Conservation (phyloP, 2,797 vertebrate species). For the Liparis tanakae region DNA sequence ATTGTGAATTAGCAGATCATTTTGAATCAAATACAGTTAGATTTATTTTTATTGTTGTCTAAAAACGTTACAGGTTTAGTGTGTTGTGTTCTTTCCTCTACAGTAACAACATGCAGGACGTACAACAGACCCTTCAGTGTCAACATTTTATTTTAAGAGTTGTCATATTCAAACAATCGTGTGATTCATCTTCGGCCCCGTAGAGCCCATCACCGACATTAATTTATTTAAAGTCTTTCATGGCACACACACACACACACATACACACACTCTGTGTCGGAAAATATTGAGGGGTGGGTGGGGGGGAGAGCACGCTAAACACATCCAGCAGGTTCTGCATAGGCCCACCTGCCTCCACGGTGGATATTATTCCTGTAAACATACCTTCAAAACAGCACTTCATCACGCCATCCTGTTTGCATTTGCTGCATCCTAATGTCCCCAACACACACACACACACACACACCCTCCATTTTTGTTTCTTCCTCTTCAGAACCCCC, state of each 20-base stretch:
- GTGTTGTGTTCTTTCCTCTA: too few relatives aligned
- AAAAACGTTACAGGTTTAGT: too few relatives aligned
- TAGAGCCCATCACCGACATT: not conserved
- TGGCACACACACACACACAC: slow-evolving; percentile 28
- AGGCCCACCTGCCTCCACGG: slow-evolving; percentile 38
- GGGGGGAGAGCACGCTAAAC: slow-evolving; percentile 31
- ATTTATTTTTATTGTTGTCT: too few relatives aligned
- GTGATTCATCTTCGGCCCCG: not conserved
- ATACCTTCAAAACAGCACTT: slow-evolving; percentile 56
- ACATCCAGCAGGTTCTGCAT: slow-evolving; percentile 47
- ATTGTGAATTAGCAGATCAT: too few relatives aligned
- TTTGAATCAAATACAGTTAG: not conserved
- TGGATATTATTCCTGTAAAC: slow-evolving; percentile 60
- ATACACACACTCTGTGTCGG: slow-evolving; percentile 11
- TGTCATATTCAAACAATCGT: slow-evolving; percentile 6
- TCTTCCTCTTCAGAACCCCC: slow-evolving; percentile 23
- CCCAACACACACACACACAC: not conserved
- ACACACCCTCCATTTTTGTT: slow-evolving; percentile 33
- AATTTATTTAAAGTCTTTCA: slow-evolving; percentile 31
- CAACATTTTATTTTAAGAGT: not conserved
- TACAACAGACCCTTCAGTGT: not conserved
- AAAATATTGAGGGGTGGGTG: too few relatives aligned
- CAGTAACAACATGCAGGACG: not conserved
- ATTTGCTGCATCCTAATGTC: slow-evolving; percentile 49
- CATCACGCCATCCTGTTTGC: slow-evolving; percentile 42